These are phyloP conservation scores for Odobenus rosmarus DNA, from an alignment of 2,113 vertebrate genomes.

Conservation along the genomic window DNA sequence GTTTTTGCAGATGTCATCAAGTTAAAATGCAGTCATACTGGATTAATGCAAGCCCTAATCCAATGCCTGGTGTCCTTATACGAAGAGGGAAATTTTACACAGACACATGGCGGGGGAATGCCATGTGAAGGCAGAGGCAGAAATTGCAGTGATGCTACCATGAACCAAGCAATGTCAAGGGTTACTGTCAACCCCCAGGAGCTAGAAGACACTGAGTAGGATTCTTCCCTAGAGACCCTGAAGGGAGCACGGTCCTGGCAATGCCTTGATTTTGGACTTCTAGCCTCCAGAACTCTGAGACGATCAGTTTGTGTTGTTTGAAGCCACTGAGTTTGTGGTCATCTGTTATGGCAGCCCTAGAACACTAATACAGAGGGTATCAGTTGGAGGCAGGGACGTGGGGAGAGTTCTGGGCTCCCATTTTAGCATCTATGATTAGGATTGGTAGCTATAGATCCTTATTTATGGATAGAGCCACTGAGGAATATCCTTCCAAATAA, in stretches of 20 bases:
- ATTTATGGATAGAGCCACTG: neutral
- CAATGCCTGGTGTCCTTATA: neutral
- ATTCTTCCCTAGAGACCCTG: neutral
- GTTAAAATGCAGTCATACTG: neutral
- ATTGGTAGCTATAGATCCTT: neutral
- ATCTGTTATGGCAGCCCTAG: neutral
- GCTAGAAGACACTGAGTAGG: neutral
- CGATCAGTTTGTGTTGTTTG: neutral
- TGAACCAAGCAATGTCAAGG: neutral
- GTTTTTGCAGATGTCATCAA: neutral
- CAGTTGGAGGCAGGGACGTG: neutral
- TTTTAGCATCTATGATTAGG: neutral
- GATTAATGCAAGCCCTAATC: neutral
- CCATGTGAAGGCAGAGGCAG: neutral
- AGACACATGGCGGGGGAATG: neutral
- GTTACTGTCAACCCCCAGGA: neutral
- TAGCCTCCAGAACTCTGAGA: neutral
- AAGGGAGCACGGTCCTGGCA: neutral
- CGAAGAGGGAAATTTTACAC: neutral
- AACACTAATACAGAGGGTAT: neutral
- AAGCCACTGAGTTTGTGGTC: neutral
- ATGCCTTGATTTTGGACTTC: neutral
- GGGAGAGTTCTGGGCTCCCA: neutral
- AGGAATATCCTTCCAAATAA: neutral
- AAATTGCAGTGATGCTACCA: neutral